These are phyloP conservation scores for Bos indicus DNA, from an alignment of 2,113 vertebrate genomes.

Conservation along the genomic window DNA sequence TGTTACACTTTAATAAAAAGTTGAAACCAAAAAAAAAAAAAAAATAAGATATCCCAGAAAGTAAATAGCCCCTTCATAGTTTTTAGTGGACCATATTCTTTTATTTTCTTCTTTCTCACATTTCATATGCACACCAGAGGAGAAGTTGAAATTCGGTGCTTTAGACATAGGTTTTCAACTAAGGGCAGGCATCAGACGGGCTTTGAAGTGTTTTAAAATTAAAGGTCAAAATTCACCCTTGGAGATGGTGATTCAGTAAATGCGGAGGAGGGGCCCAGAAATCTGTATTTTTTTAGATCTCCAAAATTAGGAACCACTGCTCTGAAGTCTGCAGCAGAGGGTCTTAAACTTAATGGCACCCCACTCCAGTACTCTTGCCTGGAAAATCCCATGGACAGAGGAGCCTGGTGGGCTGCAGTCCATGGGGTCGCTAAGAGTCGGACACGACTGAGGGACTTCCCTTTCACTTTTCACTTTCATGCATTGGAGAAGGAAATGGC, in stretches of 20 bases:
- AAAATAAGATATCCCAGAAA: background rate
- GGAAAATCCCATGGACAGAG: too few species aligned
- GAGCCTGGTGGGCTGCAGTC: too few species aligned
- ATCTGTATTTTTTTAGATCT: background rate
- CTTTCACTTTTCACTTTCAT: too few species aligned
- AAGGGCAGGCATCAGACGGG: background rate
- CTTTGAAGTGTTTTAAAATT: background rate
- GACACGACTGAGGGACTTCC: too few species aligned
- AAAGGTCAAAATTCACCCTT: background rate
- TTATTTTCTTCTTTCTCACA: background rate
- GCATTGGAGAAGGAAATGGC: too few species aligned
- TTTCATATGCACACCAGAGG: background rate
- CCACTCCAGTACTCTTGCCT: too few species aligned
- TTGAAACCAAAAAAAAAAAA: background rate
- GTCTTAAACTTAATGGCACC: background rate
- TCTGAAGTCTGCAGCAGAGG: background rate
- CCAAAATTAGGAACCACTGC: background rate
- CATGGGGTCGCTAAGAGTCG: too few species aligned
- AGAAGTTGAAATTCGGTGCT: background rate
- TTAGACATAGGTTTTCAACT: background rate
- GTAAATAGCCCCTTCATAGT: background rate
- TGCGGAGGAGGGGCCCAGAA: background rate
- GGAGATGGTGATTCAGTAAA: background rate
- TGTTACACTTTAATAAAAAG: background rate
- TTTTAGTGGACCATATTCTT: background rate